A percentile compares a stretch with the other conserved stretches of the same genome.
phyloP scores from a whole-genome alignment of 1,140 invertebrate species.

The Leptestheria dahalacensis region DNA sequence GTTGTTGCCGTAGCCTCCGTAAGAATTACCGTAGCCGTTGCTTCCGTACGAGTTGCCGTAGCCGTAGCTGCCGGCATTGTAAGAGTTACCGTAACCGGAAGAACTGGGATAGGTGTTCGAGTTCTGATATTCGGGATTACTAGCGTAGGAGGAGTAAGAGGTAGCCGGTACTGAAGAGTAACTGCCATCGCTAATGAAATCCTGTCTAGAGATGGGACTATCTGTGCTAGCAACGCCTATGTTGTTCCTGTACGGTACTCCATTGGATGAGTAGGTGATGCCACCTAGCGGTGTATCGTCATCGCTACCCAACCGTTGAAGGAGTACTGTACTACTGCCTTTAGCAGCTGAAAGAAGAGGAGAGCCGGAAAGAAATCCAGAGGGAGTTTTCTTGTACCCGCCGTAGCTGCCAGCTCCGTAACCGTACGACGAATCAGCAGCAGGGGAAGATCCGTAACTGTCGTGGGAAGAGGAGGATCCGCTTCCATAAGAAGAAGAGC shows the following conservation, averaged over 20 bases:
- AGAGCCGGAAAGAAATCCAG: not conserved
- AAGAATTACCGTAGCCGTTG: not conserved
- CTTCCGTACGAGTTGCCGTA: slow-evolving; percentile 1
- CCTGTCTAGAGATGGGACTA: slow-evolving; percentile 1
- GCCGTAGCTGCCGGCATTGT: not conserved
- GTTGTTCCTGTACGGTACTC: not conserved
- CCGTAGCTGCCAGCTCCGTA: slow-evolving; percentile 2
- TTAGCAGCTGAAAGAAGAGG: not conserved
- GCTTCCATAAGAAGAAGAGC: not conserved
- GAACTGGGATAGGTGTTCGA: not conserved
- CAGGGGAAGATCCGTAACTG: not conserved
- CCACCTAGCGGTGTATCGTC: slow-evolving; percentile 13
- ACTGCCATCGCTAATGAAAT: not conserved
- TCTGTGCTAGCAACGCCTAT: not conserved
- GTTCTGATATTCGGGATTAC: not conserved
- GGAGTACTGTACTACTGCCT: not conserved
- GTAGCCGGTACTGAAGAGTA: not conserved
- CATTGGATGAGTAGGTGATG: not conserved
- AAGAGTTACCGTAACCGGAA: not conserved
- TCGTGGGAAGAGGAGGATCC: not conserved
- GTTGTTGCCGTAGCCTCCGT: not conserved
- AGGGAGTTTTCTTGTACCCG: not conserved
- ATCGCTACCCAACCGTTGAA: slow-evolving; percentile 6
- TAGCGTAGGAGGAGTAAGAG: not conserved
- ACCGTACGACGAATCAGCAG: slow-evolving; percentile 5